Base-by-base conservation (phyloP, 92 coral and sea anemone genomes). In the Plumapathes pennacea region DNA sequence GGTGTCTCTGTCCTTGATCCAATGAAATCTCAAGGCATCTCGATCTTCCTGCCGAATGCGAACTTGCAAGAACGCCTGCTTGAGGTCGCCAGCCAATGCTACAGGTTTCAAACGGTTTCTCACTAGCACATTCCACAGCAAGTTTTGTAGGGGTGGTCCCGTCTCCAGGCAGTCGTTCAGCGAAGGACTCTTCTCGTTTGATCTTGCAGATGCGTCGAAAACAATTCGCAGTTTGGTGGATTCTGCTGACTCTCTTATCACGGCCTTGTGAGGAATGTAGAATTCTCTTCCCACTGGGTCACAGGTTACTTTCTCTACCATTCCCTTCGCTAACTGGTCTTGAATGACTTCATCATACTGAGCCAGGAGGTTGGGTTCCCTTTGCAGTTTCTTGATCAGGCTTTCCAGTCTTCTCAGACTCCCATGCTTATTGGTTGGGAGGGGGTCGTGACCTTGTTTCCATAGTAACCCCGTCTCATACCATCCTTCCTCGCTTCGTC, bases 41-140 rank as follows among this genome's bases (percentile, higher is more conserved):
- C 81, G 47, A 27, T 83, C 90, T 30, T 69, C 66, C 14, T 67
- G 69, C 26, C 64, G 48, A 40, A 83, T 71, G 32, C 37, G 30
- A 30, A 83, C 47, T 36, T 83, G 89, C 21, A 83, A 72, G 28
- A 81, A 81, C 1, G 78, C 88, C 30, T 80, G 71, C 30, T 61
- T 48, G 32, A 10, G 32, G 55, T 23, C 30, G 30, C 55, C 55
- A 49, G 55, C 55, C 30, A 25, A 11, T 19, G 55, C 32, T 5
- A 49, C 14, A 4, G 31, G n/a, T 8, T 25, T 25, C n/a, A 23
- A 8, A 36, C 34, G 31, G 30, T 47, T 23, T 20, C 12, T 47
- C 5, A 47, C 10, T 3, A 50, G 28, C 17, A 50, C 57, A 50
- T 21, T 25, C 57, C 57, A 50, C 17, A 50, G 57, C 10, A 50